A percentile compares a stretch with the other conserved stretches of the same genome.
These are phyloP conservation scores for Diarsia rubi DNA, from an alignment of 2,888 invertebrate genomes.

Conservation along the genomic window DNA sequence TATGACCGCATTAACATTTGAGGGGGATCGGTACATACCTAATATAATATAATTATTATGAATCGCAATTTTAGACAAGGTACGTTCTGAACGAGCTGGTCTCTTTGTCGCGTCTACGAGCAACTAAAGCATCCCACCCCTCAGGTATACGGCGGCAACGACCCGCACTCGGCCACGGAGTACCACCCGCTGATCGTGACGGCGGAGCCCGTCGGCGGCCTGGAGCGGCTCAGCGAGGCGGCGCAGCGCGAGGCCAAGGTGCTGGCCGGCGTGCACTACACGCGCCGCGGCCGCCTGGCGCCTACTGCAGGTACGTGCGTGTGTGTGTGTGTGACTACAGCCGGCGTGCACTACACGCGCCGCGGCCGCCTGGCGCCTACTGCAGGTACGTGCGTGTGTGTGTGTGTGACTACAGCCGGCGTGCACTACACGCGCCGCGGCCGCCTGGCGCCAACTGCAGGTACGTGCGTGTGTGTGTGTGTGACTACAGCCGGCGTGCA, in stretches of 20 bases:
- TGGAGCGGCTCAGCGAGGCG: conserved; percentile 92
- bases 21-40: no score
- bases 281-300: conserved; percentile 95
- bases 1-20: no score
- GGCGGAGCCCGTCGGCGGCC: conserved; percentile 96
- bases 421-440: no score
- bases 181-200: conserved; percentile 98
- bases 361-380: no score
- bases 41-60: no score
- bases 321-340: no score
- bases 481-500: no score
- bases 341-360: no score
- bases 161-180: conserved; percentile 95
- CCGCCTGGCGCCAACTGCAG: no score
- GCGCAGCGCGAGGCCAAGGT: conserved; percentile 85
- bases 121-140: background rate
- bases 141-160: conserved; percentile 95
- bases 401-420: no score
- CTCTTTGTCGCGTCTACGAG: no score
- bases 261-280: conserved; percentile 94
- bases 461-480: background rate
- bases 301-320: conserved; percentile 93
- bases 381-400: background rate
- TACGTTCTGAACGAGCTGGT: background rate
- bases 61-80: no score